Conservation (phyloP, 1,140 invertebrate species). For the Neodiprion pinetum region DNA sequence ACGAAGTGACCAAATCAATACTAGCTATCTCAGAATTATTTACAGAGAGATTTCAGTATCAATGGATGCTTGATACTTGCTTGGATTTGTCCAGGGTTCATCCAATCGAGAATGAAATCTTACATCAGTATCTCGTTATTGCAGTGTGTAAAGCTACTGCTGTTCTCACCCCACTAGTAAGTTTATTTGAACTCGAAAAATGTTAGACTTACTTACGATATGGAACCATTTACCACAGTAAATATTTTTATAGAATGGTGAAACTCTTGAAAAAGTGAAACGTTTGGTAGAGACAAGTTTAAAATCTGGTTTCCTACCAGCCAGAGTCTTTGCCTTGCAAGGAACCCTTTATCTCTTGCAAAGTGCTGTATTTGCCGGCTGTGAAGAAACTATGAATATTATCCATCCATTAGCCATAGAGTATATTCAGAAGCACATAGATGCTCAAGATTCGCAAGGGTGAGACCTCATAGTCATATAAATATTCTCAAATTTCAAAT, state of each 20-base stretch:
- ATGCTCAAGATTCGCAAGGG: constrained; percentile 59
- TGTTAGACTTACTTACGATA: background rate
- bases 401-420: constrained; percentile 72
- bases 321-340: constrained; percentile 73
- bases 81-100: constrained; percentile 70
- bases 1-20: constrained; percentile 74
- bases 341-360: constrained; percentile 80
- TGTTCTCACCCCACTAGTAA: constrained; percentile 67
- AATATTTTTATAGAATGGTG: constrained; percentile 57
- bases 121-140: constrained; percentile 73
- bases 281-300: constrained; percentile 71
- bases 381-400: constrained; percentile 67
- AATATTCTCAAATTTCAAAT: background rate
- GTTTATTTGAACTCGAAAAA: constrained; percentile 19
- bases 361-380: constrained; percentile 67
- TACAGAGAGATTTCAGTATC: constrained; percentile 72
- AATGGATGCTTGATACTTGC: constrained; percentile 76
- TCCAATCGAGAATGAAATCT: constrained; percentile 73
- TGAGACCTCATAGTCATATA: constrained; percentile 42
- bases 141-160: constrained; percentile 74
- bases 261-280: constrained; percentile 68
- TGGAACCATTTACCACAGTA: background rate
- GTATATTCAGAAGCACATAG: constrained; percentile 73
- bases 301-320: constrained; percentile 70
- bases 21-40: constrained; percentile 77